Percentiles rank a stretch among this genome's conserved stretches.
Evolutionary conservation across 2,888 invertebrate species (phyloP).

Genomic region (Horisme vitalbata): DNA sequence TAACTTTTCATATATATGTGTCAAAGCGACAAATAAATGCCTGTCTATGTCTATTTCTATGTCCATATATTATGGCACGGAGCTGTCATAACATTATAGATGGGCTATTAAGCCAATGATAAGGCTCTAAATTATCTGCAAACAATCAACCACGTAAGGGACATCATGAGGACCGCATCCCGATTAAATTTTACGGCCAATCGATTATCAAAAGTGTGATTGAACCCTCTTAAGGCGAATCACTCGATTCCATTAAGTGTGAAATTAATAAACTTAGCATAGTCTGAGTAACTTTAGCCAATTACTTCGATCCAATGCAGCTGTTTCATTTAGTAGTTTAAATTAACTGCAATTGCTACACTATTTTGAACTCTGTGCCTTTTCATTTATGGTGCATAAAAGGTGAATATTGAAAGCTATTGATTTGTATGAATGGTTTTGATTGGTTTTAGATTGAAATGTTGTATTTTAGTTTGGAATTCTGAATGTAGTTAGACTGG

Average conservation of each 20-base stretch:
- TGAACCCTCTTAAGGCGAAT: slow-evolving; percentile 8
- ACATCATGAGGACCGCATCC: slow-evolving; percentile 1
- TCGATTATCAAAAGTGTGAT: slow-evolving; percentile 18
- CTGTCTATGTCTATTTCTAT: too few species aligned
- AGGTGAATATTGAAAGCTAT: slow-evolving; percentile 4
- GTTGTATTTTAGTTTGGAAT: neutral
- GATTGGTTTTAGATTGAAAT: slow-evolving; percentile 1
- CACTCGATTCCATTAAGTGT: slow-evolving; percentile 9
- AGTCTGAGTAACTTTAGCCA: slow-evolving; percentile 19
- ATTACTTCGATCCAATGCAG: slow-evolving; percentile 27
- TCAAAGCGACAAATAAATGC: too few species aligned
- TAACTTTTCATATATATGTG: too few species aligned
- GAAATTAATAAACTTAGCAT: slow-evolving; percentile 24
- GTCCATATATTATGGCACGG: too few species aligned
- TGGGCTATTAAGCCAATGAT: too few species aligned
- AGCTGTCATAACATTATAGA: too few species aligned
- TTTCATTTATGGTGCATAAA: neutral
- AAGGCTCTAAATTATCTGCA: too few species aligned
- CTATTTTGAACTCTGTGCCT: slow-evolving; percentile 6
- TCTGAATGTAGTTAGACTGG: too few species aligned
- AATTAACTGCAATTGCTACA: slow-evolving; percentile 12
- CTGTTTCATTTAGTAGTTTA: slow-evolving; percentile 12
- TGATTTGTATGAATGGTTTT: slow-evolving; percentile 11
- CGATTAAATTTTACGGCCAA: slow-evolving; percentile 12
- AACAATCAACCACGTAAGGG: neutral